phyloP scores from a whole-genome alignment of 2,797 vertebrate genomes.

The Cynodonichthys magdalenae region DNA sequence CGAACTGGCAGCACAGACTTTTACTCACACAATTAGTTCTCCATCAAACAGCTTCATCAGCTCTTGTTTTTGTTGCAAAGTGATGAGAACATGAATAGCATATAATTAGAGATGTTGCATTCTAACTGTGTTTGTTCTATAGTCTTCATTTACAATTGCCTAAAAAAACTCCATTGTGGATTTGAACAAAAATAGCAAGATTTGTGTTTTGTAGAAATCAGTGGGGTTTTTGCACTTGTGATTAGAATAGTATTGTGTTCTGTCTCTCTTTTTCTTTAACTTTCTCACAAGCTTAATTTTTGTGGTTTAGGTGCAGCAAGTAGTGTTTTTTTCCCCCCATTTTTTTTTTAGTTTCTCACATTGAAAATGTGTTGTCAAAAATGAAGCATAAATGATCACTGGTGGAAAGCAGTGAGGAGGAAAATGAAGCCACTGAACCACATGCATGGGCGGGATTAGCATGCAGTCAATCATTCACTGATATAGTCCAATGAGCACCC shows the following conservation, averaged over 20 bases:
- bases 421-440: slow-evolving; percentile 76
- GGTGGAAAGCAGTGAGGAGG: slow-evolving; percentile 65
- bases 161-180: slow-evolving; percentile 51
- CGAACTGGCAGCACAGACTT: slow-evolving; percentile 62
- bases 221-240: slow-evolving; percentile 64
- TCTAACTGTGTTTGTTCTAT: slow-evolving; percentile 67
- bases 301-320: slow-evolving; percentile 75
- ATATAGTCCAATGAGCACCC: slow-evolving; percentile 74
- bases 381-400: slow-evolving; percentile 78
- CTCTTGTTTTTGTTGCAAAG: slow-evolving; percentile 75
- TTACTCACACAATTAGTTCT: slow-evolving; percentile 76
- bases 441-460: slow-evolving; percentile 72
- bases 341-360: slow-evolving; percentile 65
- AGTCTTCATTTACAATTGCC: slow-evolving; percentile 51
- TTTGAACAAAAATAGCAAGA: slow-evolving; percentile 63
- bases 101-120: slow-evolving; percentile 76
- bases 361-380: slow-evolving; percentile 74
- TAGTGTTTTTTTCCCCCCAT: slow-evolving; percentile 55
- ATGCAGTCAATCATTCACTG: slow-evolving; percentile 77
- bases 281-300: slow-evolving; percentile 70
- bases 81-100: slow-evolving; percentile 73
- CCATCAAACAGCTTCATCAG: slow-evolving; percentile 77
- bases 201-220: slow-evolving; percentile 70
- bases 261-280: slow-evolving; percentile 38
- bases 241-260: slow-evolving; percentile 58